These are phyloP conservation scores for Enoplosus armatus DNA, from an alignment of 2,797 vertebrate genomes.

Conservation along the genomic window DNA sequence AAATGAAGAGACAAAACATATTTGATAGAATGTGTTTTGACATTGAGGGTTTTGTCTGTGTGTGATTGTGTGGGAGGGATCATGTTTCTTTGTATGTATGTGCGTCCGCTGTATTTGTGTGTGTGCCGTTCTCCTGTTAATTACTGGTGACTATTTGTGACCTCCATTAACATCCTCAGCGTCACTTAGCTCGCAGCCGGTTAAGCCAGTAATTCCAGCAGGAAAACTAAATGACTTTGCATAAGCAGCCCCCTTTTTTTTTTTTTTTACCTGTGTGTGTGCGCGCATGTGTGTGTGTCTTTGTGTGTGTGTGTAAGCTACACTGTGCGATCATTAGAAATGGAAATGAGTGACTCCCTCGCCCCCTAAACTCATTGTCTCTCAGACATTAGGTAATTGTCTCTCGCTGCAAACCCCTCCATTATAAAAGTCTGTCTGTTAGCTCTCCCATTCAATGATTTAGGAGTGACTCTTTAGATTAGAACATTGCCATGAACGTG, in stretches of 20 bases:
- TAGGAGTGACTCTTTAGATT: slow-evolving; percentile 70
- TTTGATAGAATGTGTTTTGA: slow-evolving; percentile 44
- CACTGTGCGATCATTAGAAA: slow-evolving; percentile 77
- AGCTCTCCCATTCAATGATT: slow-evolving; percentile 59
- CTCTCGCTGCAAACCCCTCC: slow-evolving; percentile 69
- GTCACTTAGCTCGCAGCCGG: slow-evolving; percentile 71
- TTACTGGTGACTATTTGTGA: slow-evolving; percentile 82
- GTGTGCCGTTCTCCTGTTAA: slow-evolving; percentile 68
- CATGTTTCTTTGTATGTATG: slow-evolving; percentile 38
- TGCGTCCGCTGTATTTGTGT: slow-evolving; percentile 39
- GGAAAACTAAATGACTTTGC: slow-evolving; percentile 81
- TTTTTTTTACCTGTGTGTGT: slow-evolving; percentile 24
- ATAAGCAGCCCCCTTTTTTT: slow-evolving; percentile 64
- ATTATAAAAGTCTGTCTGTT: slow-evolving; percentile 68
- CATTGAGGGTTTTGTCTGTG: slow-evolving; percentile 37
- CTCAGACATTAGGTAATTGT: slow-evolving; percentile 80
- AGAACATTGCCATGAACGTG: slow-evolving; percentile 42
- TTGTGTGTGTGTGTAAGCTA: slow-evolving; percentile 49
- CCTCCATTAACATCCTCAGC: slow-evolving; percentile 81
- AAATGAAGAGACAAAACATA: slow-evolving; percentile 45
- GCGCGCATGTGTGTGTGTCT: slow-evolving; percentile 1
- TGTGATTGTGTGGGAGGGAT: slow-evolving; percentile 49
- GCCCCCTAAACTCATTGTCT: slow-evolving; percentile 81
- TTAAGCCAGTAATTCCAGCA: slow-evolving; percentile 79
- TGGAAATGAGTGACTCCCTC: slow-evolving; percentile 80